Evolutionary conservation across 2,113 vertebrate species (phyloP), one percentile per base, ranked within the genome.

Genomic region (Tachycineta bicolor): DNA sequence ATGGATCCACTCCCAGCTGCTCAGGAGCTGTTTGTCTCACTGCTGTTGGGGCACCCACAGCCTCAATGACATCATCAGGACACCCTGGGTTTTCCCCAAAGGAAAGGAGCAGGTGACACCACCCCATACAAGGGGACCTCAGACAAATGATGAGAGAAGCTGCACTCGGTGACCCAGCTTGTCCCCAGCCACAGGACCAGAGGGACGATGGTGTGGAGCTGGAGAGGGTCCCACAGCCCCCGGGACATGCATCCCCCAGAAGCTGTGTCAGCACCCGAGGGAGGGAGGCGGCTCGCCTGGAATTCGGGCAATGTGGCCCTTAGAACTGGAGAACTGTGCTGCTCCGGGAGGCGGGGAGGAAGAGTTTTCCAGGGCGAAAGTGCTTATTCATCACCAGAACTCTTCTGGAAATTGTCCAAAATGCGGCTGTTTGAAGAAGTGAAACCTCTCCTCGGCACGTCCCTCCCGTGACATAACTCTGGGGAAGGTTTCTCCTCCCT

Each of bases 311-410:
- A 75, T 84, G 92, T 7, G 3, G 26, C 34, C 87, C 39, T 60
- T 28, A 25, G 39, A 26, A 46, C 43, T 47, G 47, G 34, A 90
- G 56, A 56, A 15, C 25, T 69, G 19, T 1, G 5, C 56, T 78
- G 65, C 33, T 67, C 19, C 53, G 82, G 53, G 47, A 69, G 89
- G 77, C 47, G 29, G 77, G 65, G 39, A 89, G 78, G 89, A 89
- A 82, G 93, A 75, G 69, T 78, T 87, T 87, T 87, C 87, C 90
- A 85, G 59, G 62, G 78, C 4, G 28, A 60, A 94, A 95, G 18
- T 59, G 92, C 87, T 96, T 95, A 97, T 87, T 96, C 93, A 87
- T 91, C 92, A 93, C 24, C 87, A 93, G 81, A 87, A 82, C 65
- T 91, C 81, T 13, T 37, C 23, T 93, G 90, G 90, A 91, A 78